Conservation (phyloP, 2,113 vertebrate genomes). For the Brachirus orientalis region DNA sequence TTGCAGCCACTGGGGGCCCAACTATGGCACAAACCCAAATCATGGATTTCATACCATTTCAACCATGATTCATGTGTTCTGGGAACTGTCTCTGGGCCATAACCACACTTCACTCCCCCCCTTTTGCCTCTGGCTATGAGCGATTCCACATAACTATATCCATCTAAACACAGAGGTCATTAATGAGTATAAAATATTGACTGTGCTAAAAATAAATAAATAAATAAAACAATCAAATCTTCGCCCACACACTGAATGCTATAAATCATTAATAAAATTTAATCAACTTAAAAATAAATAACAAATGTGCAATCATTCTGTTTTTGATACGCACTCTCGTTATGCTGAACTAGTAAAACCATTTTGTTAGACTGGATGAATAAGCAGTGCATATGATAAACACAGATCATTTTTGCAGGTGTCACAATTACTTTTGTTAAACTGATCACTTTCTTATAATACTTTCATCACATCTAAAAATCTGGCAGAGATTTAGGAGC, state of each 20-base stretch:
- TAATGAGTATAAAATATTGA: slow-evolving; percentile 33
- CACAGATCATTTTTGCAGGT: slow-evolving; percentile 8
- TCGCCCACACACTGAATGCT: background rate
- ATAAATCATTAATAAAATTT: background rate
- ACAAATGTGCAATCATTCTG: background rate
- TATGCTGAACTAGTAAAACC: background rate
- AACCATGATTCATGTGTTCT: slow-evolving; percentile 19
- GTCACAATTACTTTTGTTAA: slow-evolving; percentile 38
- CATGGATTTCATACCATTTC: background rate
- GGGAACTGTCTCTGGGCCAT: slow-evolving; percentile 5
- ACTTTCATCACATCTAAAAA: slow-evolving; percentile 15
- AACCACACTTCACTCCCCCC: slow-evolving; percentile 3
- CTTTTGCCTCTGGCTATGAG: slow-evolving; percentile 5
- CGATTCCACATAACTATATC: slow-evolving; percentile 1
- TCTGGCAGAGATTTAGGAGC: slow-evolving; percentile 26
- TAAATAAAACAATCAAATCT: slow-evolving; percentile 2
- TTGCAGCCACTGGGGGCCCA: too few relatives aligned
- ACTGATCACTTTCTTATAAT: slow-evolving; percentile 28
- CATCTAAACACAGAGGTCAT: slow-evolving; percentile 8
- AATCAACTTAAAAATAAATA: background rate
- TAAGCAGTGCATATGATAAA: background rate
- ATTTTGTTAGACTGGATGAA: background rate
- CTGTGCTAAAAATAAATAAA: background rate
- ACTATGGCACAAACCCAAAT: slow-evolving; percentile 26
- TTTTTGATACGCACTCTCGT: background rate